Percentiles rank a stretch among this genome's conserved stretches.
Conservation (phyloP, 2,113 vertebrate species). For the Eleginops maclovinus region DNA sequence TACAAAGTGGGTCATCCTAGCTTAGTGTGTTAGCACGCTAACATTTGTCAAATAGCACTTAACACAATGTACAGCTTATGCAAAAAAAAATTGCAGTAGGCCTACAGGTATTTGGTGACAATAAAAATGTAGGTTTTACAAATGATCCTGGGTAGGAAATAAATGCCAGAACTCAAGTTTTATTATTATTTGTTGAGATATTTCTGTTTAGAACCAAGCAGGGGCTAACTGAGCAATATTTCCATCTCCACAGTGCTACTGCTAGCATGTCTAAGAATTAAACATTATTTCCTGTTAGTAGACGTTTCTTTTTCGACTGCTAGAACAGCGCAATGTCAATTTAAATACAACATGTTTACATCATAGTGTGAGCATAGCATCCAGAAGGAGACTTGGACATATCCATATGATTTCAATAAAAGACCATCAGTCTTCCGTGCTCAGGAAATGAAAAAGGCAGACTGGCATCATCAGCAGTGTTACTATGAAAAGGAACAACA, state of each 20-base stretch:
- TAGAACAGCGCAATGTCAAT: neutral
- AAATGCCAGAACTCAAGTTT: neutral
- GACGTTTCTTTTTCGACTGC: neutral
- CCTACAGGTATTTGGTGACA: neutral
- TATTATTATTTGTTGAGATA: neutral
- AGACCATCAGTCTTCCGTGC: neutral
- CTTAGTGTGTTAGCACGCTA: neutral
- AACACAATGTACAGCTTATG: neutral
- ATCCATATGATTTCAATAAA: neutral
- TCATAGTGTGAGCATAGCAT: neutral
- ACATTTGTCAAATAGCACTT: neutral
- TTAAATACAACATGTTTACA: neutral
- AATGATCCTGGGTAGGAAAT: neutral
- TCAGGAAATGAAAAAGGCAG: constrained; percentile 21
- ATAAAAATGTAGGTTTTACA: neutral
- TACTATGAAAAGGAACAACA: neutral
- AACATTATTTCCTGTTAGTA: neutral
- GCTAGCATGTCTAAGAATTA: neutral
- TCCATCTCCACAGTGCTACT: neutral
- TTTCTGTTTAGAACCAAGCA: too few species aligned
- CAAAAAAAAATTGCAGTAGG: neutral
- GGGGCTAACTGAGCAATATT: neutral
- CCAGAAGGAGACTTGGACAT: neutral
- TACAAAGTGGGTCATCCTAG: too few species aligned
- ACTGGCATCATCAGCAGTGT: constrained; percentile 5